phyloP scores from a whole-genome alignment of 1,140 invertebrate species.

The Brachionus paranguensis region DNA sequence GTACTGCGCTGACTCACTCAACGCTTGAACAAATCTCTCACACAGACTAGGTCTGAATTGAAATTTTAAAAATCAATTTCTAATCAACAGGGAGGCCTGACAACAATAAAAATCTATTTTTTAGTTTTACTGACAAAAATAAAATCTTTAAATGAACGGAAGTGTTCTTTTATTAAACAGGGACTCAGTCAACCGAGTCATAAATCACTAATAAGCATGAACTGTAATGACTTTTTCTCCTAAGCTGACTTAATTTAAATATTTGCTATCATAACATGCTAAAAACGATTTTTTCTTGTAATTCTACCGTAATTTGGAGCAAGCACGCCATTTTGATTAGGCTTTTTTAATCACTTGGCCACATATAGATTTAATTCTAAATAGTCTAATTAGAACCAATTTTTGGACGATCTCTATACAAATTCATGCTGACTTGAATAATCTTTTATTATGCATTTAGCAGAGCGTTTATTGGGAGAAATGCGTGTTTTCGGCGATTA shows the following conservation, averaged over 20 bases:
- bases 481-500: not conserved
- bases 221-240: not conserved
- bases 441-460: not conserved
- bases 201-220: slow-evolving; percentile 12
- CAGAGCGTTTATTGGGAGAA: not conserved
- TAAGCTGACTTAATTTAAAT: not conserved
- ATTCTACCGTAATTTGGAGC: not conserved
- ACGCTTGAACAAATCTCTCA: not conserved
- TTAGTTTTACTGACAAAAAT: not conserved
- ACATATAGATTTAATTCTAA: not conserved
- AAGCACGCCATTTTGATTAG: not conserved
- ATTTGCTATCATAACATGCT: not conserved
- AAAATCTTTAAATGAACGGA: not conserved
- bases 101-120: not conserved
- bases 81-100: not conserved
- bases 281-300: not conserved
- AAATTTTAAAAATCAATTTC: slow-evolving; percentile 17
- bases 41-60: not conserved
- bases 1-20: not conserved
- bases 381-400: not conserved
- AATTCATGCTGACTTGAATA: not conserved
- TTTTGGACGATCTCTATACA: not conserved
- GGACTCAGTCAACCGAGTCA: not conserved
- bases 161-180: not conserved
- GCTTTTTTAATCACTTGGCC: not conserved